Evolutionary conservation across 2,113 vertebrate genomes (phyloP), one percentile per base, ranked within the genome.

Genomic region (Hemibates koningsi): DNA sequence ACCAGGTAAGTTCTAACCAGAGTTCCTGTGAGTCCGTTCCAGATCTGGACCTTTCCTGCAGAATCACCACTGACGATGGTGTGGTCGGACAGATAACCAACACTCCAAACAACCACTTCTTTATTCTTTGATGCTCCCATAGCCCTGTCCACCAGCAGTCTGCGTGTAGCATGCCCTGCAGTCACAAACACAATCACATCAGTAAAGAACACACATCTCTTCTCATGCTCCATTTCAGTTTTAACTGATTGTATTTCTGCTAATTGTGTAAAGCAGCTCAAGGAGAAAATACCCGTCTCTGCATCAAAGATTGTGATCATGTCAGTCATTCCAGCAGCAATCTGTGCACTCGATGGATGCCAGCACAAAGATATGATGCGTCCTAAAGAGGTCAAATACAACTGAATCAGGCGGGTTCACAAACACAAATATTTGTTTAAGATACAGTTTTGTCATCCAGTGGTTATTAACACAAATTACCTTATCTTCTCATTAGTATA

Each of bases 281-380:
- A 36, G 32, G 14, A 34, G 45, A 57, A 27, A 6, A 71, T 45
- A 99, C 99, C 99, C 84, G 97, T 97, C 57, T 93, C 61, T 14
- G 95, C 91, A 2, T 98, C 95, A 8, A 99, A 97, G 29, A 99
- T 92, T 0, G 88, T 92, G 91, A 99, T 94, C 89, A 93, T 85
- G 68, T 98, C 97, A 13, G 98, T 94, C 95, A 97, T 98, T 9
- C 98, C 98, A 1, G 97, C 97, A 0, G 95, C 98, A 6, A 99
- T 95, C 83, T 92, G 96, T 6, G 94, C 86, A 29, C 93, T 98
- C 0, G 96, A 97, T 0, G 97, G 96, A 85, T 98, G 97, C 99
- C 99, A 99, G 80, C 97, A 97, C 24, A 99, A 94, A 82, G 97
- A 98, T 13, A 99, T 86, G 78, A 99, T 93, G 1, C 98, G 98